phyloP scores from a whole-genome alignment of 2,797 vertebrate species.

The Acridotheres tristis region DNA sequence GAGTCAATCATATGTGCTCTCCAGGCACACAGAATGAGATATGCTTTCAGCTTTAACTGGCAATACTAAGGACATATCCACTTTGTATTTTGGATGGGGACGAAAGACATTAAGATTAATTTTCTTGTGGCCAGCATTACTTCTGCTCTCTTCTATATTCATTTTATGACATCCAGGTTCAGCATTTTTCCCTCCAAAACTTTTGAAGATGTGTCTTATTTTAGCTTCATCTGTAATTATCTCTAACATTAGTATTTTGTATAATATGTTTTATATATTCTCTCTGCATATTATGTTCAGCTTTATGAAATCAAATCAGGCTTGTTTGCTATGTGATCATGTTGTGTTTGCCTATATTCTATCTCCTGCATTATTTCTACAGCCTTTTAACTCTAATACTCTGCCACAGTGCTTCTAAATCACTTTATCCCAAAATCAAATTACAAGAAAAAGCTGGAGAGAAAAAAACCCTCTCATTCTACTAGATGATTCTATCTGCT shows the following conservation, averaged over 20 bases:
- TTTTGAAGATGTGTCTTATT: not conserved
- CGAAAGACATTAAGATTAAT: not conserved
- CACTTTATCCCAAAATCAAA: constrained; percentile 44
- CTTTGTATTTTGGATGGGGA: not conserved
- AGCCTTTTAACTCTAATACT: constrained; percentile 26
- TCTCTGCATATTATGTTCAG: not conserved
- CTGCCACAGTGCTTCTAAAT: constrained; percentile 25
- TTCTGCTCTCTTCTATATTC: not conserved
- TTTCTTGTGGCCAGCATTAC: not conserved
- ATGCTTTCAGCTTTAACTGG: not conserved
- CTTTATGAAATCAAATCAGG: constrained; percentile 36
- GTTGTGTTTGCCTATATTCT: not conserved
- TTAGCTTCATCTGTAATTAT: not conserved
- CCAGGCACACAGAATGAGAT: not conserved
- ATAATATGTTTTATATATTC: not conserved
- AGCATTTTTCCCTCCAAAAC: not conserved
- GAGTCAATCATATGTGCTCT: not conserved
- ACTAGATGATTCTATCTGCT: not conserved
- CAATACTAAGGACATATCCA: not conserved
- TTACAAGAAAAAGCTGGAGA: not conserved
- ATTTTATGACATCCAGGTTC: not conserved
- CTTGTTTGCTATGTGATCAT: constrained; percentile 9
- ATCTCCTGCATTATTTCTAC: constrained; percentile 2
- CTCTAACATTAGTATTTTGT: not conserved
- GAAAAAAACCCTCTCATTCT: not conserved